Evolutionary conservation across 2,797 vertebrate genomes (phyloP), one percentile per base, ranked within the genome.

Genomic region (Gouania willdenowi): DNA sequence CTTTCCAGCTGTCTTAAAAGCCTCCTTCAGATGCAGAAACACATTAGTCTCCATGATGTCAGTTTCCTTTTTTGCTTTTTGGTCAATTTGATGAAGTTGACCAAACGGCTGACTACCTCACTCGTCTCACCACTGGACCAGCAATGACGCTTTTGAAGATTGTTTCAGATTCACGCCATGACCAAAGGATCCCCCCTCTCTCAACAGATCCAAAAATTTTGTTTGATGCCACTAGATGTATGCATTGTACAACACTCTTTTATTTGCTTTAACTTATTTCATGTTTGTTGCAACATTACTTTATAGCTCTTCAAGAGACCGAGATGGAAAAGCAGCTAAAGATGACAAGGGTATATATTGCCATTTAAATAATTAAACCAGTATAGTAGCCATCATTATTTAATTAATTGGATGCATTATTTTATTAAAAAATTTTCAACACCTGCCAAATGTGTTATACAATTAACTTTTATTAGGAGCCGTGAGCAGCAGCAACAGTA

Each of bases 71-170:
- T 1, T 21, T 37, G 33, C n/a, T 40, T 88, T 92, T 90, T 88
- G 90, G 91, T 87, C 91, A 94, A 91, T 87, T 92, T 89, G 77
- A 91, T 92, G 93, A 94, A 92, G 93, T 92, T 91, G 92, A 92
- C 88, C 90, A 92, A 90, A 91, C 91, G 87, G 93, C 93, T 93
- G 91, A 92, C 91, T 93, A 92, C 91, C 82, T 93, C 91, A 92
- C 86, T 89, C 93, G 90, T 91, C 93, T 90, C 92, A 91, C 82
- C 87, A 89, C 90, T 92, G 94, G 95, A 94, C 92, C 93, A 92
- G 91, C 90, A 91, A 91, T 92, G 85, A 95, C 92, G 89, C 92
- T 91, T 87, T 90, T 88, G 90, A 93, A 89, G 87, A 91, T 77
- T 92, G 91, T 82, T 87, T 91, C 89, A 84, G 88, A 89, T 88